Evolutionary conservation across 2,113 vertebrate genomes (phyloP), one percentile per base, ranked within the genome.

Genomic region (Gopherus flavomarginatus): DNA sequence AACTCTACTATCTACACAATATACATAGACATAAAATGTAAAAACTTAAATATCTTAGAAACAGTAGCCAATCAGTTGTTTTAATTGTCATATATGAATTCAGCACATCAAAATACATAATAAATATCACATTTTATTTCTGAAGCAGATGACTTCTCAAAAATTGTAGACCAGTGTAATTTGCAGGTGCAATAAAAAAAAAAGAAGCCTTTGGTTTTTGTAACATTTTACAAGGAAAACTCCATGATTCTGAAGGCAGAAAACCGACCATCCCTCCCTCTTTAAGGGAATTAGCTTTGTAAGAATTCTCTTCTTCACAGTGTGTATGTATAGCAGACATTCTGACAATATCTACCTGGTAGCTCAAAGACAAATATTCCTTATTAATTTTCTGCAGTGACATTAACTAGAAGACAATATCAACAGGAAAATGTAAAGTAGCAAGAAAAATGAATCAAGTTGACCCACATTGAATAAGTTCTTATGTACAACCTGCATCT

Each of bases 211-310:
- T 4, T 42, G 78, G 35, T 19, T 7, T 54, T 57, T 0, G 0
- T 86, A 4, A 0, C 10, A 52, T 35, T 53, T n/a, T 49, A 1
- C 42, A 5, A 49, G 56, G 6, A 3, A 2, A 65, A n/a, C 19
- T 79, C 16, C 6, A 0, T 17, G 31, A 1, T 16, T n/a, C n/a
- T 5, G 50, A 75, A 35, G 21, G 11, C 0, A 0, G 21, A 26
- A 69, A 54, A 3, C 1, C 29, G 17, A 62, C 26, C 5, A 1
- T 1, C 44, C 12, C 0, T 0, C 11, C 16, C 29, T 24, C 4
- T 0, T 27, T 50, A 54, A 82, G 24, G 27, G 44, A 50, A 19
- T 0, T 3, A 4, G 29, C 21, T 14, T 50, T 47, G 8, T 38
- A 81, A 59, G 57, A 6, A 9, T 89, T 77, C 11, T 22, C n/a